phyloP scores from a whole-genome alignment of 2,113 vertebrate species.

The Ariopsis seemanni region DNA sequence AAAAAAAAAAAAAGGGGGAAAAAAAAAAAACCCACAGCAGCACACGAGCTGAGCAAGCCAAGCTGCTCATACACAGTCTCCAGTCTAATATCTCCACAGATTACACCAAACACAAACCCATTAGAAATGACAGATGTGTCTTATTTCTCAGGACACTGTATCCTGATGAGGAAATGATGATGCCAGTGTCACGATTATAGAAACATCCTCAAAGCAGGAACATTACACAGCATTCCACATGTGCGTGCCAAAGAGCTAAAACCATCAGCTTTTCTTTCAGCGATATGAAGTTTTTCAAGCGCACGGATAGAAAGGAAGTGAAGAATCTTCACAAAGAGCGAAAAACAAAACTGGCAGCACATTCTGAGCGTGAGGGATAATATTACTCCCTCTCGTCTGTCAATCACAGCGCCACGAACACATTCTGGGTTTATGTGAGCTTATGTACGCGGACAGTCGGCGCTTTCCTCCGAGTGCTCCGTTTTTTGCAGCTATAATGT shows the following conservation, averaged over 20 bases:
- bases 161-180: not conserved
- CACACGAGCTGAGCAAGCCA: constrained; percentile 11
- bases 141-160: constrained; percentile 1
- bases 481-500: no score
- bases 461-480: not conserved
- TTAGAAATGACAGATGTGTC: constrained; percentile 15
- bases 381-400: not conserved
- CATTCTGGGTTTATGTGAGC: not conserved
- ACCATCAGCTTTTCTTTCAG: not conserved
- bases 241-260: not conserved
- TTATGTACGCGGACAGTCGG: not conserved
- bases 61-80: not conserved
- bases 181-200: not conserved
- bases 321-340: no score
- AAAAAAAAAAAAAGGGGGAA: not conserved
- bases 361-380: not conserved
- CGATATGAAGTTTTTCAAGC: not conserved
- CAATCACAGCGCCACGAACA: not conserved
- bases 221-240: not conserved
- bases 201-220: not conserved
- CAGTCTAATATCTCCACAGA: not conserved
- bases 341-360: not conserved
- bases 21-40: not conserved
- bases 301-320: no score
- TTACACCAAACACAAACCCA: not conserved